Evolutionary conservation across 2,113 vertebrate species (phyloP).

Genomic region (Mungos mungo): DNA sequence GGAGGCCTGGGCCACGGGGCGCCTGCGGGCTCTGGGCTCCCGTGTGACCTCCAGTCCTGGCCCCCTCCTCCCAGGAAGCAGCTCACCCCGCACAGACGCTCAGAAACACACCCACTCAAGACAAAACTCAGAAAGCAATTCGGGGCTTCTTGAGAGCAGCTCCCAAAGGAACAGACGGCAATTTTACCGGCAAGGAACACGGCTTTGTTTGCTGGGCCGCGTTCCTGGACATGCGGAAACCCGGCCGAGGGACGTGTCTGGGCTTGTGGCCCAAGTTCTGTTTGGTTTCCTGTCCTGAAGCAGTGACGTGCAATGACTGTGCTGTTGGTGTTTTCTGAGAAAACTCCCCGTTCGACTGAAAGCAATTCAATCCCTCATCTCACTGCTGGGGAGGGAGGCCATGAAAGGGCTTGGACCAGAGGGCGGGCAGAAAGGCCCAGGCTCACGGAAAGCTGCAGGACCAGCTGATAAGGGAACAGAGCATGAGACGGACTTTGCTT

Average conservation of each 20-base stretch:
- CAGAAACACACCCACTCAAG: not conserved
- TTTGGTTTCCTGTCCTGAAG: no score
- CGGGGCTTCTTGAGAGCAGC: not conserved
- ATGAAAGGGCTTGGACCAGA: not conserved
- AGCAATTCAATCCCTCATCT: not conserved
- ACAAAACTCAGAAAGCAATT: not conserved
- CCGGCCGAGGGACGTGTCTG: no score
- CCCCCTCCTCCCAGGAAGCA: not conserved
- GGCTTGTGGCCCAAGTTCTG: not conserved
- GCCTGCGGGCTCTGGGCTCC: fast-evolving
- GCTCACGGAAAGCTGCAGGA: fast-evolving
- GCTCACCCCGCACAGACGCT: not conserved
- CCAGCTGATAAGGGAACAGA: not conserved
- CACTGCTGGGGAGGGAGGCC: not conserved
- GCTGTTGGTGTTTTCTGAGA: not conserved
- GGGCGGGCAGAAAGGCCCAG: fast-evolving
- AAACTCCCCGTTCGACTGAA: not conserved
- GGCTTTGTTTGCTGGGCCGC: fast-evolving
- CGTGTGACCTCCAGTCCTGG: not conserved
- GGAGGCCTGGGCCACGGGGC: not conserved
- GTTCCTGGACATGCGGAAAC: fast-evolving
- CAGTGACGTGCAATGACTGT: fast-evolving
- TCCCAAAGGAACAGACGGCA: not conserved
- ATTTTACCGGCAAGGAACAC: not conserved
- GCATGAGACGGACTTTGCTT: no score